phyloP scores from a whole-genome alignment of 2,113 vertebrate species.

The Aphelocoma coerulescens region DNA sequence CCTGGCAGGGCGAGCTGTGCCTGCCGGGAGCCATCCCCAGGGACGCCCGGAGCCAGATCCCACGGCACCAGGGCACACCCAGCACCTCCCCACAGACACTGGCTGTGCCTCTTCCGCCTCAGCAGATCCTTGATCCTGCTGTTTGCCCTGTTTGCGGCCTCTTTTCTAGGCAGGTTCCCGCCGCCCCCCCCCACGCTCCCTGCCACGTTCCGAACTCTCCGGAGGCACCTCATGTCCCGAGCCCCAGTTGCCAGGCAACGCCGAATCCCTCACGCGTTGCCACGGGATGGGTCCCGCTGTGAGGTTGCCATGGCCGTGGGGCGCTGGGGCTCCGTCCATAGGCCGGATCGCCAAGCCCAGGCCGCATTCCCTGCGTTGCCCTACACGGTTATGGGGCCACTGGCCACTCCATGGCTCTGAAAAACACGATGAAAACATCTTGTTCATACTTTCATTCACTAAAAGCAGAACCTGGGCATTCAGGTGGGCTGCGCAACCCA shows the following conservation, averaged over 20 bases:
- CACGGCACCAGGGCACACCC: accelerated
- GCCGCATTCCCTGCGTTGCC: accelerated
- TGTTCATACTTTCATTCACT: background rate
- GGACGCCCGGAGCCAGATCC: accelerated
- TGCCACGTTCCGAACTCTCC: background rate
- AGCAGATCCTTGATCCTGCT: background rate
- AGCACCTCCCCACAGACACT: background rate
- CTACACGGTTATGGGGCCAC: accelerated
- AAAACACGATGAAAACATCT: background rate
- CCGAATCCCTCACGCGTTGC: background rate
- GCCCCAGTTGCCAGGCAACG: background rate
- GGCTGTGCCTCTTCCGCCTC: accelerated
- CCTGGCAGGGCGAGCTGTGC: accelerated
- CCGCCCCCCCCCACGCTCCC: background rate
- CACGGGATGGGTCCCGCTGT: background rate
- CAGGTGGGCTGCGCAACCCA: background rate
- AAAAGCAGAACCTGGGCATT: background rate
- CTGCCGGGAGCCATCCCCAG: accelerated
- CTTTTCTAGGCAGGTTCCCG: background rate
- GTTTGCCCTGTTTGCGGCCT: background rate
- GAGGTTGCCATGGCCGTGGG: accelerated
- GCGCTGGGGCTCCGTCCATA: accelerated
- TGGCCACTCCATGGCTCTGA: background rate
- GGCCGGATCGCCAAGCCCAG: accelerated
- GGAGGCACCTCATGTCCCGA: background rate